Evolutionary conservation across 2,797 vertebrate genomes (phyloP), one percentile per base, ranked within the genome.

Genomic region (Bradypus variegatus): DNA sequence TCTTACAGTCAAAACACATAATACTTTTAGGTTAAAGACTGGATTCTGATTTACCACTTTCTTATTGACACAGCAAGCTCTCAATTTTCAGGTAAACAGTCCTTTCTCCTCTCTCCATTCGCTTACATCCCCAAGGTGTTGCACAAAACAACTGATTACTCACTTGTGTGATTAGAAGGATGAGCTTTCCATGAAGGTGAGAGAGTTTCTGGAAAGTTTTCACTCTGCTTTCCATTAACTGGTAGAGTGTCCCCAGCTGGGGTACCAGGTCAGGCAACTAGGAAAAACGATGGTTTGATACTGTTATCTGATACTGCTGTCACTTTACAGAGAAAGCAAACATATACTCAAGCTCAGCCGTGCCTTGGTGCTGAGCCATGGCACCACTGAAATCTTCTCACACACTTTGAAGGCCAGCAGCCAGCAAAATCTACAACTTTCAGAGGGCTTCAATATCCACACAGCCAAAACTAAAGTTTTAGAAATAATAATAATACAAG

Each of bases 161-260:
- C 86, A 99, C 99, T 97, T 99, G 99, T 70, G 98, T 98, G 94
- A 98, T 97, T 6, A 99, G 97, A 95, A 99, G 98, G 94, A 98
- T 98, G n/a, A 99, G 98, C 82, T 99, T 99, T 83, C 99, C 99
- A 1, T 99, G 98, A 64, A 99, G 98, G 85, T 98, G 98, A 8
- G 98, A 98, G 78, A 99, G 97, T 95, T 99, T 99, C 95, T 99
- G 98, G 93, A 99, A 98, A 91, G 98, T 98, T 97, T 98, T 99
- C 81, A 99, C 98, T 97, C 99, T 97, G 97, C 98, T 99, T 97
- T 99, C 99, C 95, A 99, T 99, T 96, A 99, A 97, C 96, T 99
- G 98, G 94, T 99, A 99, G 2, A 99, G 97, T 70, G 97, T 98
- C 53, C 98, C 98, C 93, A 99, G 97, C 96, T 99, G 98, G 92